phyloP scores from a whole-genome alignment of 1,140 invertebrate species.

The Intoshia linei region DNA sequence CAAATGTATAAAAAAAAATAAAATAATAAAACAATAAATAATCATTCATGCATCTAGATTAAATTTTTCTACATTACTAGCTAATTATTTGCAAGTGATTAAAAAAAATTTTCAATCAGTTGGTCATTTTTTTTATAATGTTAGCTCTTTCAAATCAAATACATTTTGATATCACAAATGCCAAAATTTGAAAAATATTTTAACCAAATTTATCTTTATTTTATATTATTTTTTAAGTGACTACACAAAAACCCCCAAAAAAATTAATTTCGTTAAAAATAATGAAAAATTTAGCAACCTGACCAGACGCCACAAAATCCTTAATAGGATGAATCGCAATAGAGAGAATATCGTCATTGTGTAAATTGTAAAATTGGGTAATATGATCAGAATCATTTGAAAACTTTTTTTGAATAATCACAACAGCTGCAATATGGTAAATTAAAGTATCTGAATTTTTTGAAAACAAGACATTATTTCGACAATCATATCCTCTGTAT shows the following conservation, averaged over 20 bases:
- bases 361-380: conserved; percentile 19
- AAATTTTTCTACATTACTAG: neutral
- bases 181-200: too few relatives aligned
- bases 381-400: conserved; percentile 14
- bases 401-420: conserved; percentile 17
- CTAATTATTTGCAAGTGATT: neutral
- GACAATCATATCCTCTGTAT: conserved; percentile 23
- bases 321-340: conserved; percentile 19
- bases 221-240: too few relatives aligned
- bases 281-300: conserved; percentile 9
- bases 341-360: conserved; percentile 23
- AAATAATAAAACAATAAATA: too few relatives aligned
- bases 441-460: conserved; percentile 17
- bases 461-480: conserved; percentile 23
- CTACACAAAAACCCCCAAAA: too few relatives aligned
- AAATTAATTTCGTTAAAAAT: too few relatives aligned
- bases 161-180: neutral
- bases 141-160: neutral
- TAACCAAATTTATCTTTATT: too few relatives aligned
- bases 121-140: neutral
- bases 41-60: neutral
- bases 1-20: too few relatives aligned
- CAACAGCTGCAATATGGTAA: conserved; percentile 21
- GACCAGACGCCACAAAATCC: conserved; percentile 20
- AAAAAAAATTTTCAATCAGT: neutral